Evolutionary conservation across 2,113 vertebrate species (phyloP), one percentile per base, ranked within the genome.

Genomic region (Nycticorax nycticorax): DNA sequence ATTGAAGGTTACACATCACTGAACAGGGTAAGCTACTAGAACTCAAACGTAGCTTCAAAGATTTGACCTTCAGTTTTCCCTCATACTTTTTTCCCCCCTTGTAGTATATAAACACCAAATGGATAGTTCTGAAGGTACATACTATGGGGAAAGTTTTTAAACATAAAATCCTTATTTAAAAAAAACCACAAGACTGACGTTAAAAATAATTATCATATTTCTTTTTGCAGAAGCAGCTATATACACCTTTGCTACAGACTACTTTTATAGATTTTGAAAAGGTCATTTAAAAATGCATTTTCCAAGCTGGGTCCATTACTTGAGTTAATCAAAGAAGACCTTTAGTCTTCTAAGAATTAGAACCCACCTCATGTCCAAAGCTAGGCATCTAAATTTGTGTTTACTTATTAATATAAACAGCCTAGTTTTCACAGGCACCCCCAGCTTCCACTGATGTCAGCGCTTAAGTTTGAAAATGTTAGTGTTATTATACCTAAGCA

Each of bases 1-100:
- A 92, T 18, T 92, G 47, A 95, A 94, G 76, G 76, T 80, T 94
- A 92, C 89, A 93, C 59, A 78, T 72, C 76, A 91, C 0, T 82
- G 85, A 93, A 68, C 52, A 68, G 35, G 20, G 53, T 77, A 94
- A 93, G 66, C 67, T 89, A 91, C 88, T 88, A 66, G 45, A 96
- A 91, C 67, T 57, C 67, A 88, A 90, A 85, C 2, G 2, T 11
- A 88, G 48, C 52, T 89, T 85, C 73, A 85, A 82, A 81, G 22
- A 80, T 68, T 35, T 89, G 64, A 95, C 92, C 90, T 92, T 85
- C 71, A 50, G 8, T 41, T 93, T 82, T 89, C 45, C 26, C 26
- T 73, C 35, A 72, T 47, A n/a, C 10, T 10, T 53, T 20, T n/a
- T 45, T 24, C 5, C 17, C 12, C 17, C 12, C 17, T n/a, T 28